phyloP scores from a whole-genome alignment of 2,888 invertebrate species.

The Apotomis betuletana region DNA sequence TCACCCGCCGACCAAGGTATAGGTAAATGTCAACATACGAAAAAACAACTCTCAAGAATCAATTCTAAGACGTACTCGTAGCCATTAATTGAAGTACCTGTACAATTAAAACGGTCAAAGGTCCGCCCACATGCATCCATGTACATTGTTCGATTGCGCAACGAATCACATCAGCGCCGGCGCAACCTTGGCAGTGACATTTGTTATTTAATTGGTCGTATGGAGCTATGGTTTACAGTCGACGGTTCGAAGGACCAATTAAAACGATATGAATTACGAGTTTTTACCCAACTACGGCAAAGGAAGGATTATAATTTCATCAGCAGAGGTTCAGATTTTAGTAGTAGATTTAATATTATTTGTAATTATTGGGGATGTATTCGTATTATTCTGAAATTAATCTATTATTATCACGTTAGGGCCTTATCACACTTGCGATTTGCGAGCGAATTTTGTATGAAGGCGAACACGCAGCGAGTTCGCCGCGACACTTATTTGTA shows the following conservation, averaged over 20 bases:
- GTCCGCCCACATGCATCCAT: conserved; percentile 28
- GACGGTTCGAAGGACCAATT: conserved; percentile 1
- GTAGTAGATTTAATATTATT: too few relatives aligned
- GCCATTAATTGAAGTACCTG: conserved; percentile 18
- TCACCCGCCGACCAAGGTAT: too few relatives aligned
- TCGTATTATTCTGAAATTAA: too few relatives aligned
- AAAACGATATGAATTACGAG: background rate
- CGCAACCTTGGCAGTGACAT: conserved; percentile 38
- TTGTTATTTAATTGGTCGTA: conserved; percentile 24
- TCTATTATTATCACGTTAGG: too few relatives aligned
- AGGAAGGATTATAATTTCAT: background rate
- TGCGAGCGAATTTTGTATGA: too few relatives aligned
- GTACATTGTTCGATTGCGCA: conserved; percentile 37
- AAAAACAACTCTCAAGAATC: background rate
- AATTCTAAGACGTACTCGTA: background rate
- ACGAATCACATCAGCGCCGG: conserved; percentile 9
- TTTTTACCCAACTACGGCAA: background rate
- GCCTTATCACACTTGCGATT: too few relatives aligned
- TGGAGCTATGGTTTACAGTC: conserved; percentile 13
- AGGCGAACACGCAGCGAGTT: too few relatives aligned
- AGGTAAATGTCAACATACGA: too few relatives aligned
- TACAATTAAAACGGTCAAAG: conserved; percentile 22
- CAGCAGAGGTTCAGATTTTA: too few relatives aligned
- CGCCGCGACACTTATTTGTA: too few relatives aligned
- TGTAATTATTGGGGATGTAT: too few relatives aligned